These are phyloP conservation scores for Mongoloraphidia duomilia DNA, from an alignment of 2,888 invertebrate species.

Conservation along the genomic window DNA sequence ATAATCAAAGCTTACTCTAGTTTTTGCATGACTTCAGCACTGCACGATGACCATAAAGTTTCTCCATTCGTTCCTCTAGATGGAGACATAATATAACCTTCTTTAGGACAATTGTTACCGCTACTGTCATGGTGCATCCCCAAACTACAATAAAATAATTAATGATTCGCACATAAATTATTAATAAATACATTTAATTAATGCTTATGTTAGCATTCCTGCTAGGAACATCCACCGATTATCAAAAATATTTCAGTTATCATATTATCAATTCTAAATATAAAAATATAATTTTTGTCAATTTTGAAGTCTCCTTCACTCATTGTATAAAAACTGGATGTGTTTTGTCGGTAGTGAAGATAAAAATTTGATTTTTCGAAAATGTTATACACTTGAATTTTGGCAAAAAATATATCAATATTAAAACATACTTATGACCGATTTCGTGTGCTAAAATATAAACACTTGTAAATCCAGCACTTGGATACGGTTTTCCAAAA, in stretches of 20 bases:
- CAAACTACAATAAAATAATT: slow-evolving; percentile 33
- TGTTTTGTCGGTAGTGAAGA: no score
- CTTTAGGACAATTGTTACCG: slow-evolving; percentile 55
- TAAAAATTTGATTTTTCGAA: no score
- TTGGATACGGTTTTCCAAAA: slow-evolving; percentile 64
- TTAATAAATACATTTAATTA: no score
- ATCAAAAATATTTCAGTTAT: no score
- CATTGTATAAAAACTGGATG: no score
- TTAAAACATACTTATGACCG: slow-evolving; percentile 57
- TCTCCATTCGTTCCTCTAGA: slow-evolving; percentile 65
- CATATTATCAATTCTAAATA: no score
- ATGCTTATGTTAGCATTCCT: no score
- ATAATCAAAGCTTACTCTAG: slow-evolving; percentile 32
- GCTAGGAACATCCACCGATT: no score
- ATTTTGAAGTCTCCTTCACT: no score
- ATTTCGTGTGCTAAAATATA: slow-evolving; percentile 75
- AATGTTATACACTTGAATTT: no score
- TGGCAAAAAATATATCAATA: neutral
- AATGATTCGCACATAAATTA: no score
- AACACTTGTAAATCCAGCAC: slow-evolving; percentile 70
- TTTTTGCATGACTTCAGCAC: slow-evolving; percentile 47
- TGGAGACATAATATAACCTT: slow-evolving; percentile 71
- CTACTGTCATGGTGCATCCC: slow-evolving; percentile 71
- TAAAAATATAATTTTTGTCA: no score
- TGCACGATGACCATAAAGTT: slow-evolving; percentile 64